Evolutionary conservation across 1,140 invertebrate species (phyloP).

Genomic region (Drosophila athabasca): DNA sequence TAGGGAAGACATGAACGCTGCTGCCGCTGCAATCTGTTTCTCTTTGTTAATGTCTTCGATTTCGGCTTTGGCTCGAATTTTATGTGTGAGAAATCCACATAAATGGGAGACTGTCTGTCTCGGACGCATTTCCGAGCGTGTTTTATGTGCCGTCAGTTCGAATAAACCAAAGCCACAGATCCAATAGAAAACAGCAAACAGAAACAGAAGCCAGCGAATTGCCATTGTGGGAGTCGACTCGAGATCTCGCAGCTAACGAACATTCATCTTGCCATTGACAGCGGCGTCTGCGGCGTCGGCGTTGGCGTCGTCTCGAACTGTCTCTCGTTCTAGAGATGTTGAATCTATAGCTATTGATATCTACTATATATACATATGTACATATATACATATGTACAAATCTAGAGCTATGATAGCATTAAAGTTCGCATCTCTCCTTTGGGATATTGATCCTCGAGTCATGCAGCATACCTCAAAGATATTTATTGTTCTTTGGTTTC

Average conservation of each 20-base stretch:
- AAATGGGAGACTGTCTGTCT: conserved; percentile 48
- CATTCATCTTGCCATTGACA: conserved; percentile 44
- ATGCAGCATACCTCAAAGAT: too few relatives aligned
- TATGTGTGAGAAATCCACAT: conserved; percentile 73
- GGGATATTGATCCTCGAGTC: too few relatives aligned
- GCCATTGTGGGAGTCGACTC: conserved; percentile 70
- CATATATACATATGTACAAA: too few relatives aligned
- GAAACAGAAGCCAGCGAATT: conserved; percentile 43
- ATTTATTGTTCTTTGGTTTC: too few relatives aligned
- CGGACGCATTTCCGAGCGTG: conserved; percentile 58
- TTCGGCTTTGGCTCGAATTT: conserved; percentile 54
- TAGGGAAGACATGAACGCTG: conserved; percentile 71
- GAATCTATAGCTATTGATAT: too few relatives aligned
- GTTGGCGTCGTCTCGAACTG: background rate
- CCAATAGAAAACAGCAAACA: background rate
- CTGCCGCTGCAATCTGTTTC: conserved; percentile 58
- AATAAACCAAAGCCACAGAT: conserved; percentile 56
- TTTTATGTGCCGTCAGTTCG: conserved; percentile 57
- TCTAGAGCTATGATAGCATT: too few relatives aligned
- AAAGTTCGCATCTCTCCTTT: too few relatives aligned
- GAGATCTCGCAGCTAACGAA: conserved; percentile 17
- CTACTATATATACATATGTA: too few relatives aligned
- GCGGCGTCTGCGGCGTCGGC: background rate
- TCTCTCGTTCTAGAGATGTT: too few relatives aligned
- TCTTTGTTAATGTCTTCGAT: conserved; percentile 71